These are phyloP conservation scores for Drosophila nr. perissopoda DNA, from an alignment of 2,888 invertebrate species.

Conservation along the genomic window DNA sequence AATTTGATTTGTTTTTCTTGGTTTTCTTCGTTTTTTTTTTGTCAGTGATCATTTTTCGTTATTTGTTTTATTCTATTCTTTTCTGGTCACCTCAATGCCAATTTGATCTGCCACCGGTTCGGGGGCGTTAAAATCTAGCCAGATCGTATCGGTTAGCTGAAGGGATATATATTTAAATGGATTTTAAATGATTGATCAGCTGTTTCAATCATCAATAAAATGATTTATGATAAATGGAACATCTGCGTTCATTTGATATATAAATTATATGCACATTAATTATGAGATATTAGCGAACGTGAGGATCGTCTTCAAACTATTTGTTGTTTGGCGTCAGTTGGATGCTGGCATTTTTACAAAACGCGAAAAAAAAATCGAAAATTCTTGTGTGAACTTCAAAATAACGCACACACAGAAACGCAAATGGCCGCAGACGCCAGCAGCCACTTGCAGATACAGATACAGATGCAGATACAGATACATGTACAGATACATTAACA, in stretches of 20 bases:
- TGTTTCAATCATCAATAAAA: neutral
- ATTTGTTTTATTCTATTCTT: constrained; percentile 70
- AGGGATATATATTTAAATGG: neutral
- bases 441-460: constrained; percentile 33
- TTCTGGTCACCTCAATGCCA: constrained; percentile 79
- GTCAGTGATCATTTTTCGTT: constrained; percentile 75
- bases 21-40: constrained; percentile 28
- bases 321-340: constrained; percentile 48
- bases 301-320: constrained; percentile 23
- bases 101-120: constrained; percentile 71
- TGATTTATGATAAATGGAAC: neutral
- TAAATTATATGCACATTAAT: neutral
- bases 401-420: constrained; percentile 23
- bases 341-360: constrained; percentile 50
- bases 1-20: constrained; percentile 35
- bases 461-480: constrained; percentile 35
- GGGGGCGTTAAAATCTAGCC: constrained; percentile 34
- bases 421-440: constrained; percentile 58
- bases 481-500: constrained; percentile 23
- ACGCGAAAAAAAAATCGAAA: constrained; percentile 42
- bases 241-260: neutral
- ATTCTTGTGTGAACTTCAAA: constrained; percentile 67
- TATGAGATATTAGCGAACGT: constrained; percentile 14
- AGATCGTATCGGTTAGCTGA: constrained; percentile 22
- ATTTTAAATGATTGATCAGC: constrained; percentile 8